Percentiles rank a stretch among this genome's conserved stretches.
These are phyloP conservation scores for Salarias fasciatus DNA, from an alignment of 2,797 vertebrate genomes.

Conservation along the genomic window DNA sequence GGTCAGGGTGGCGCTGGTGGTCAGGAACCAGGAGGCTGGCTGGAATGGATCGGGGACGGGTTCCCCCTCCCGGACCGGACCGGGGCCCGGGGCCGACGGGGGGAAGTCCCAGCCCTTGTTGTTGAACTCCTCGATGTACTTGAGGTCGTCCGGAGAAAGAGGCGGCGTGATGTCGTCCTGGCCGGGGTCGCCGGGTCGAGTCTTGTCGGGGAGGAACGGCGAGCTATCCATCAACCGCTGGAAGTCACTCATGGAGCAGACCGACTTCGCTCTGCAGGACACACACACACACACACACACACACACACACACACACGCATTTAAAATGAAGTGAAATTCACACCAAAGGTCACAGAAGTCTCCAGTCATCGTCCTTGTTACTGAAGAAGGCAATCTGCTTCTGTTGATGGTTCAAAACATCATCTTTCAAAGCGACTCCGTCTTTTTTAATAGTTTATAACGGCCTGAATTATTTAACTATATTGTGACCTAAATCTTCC, in stretches of 20 bases:
- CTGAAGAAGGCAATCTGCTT: no score
- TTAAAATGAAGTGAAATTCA: no score
- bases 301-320: no score
- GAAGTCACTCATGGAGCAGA: conserved; percentile 99
- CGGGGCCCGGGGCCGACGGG: conserved; percentile 48
- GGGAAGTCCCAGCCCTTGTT: conserved; percentile 92
- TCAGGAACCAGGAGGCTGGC: conserved; percentile 92
- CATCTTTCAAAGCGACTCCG: conserved; percentile 4
- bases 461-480: conserved; percentile 52
- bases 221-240: conserved; percentile 98
- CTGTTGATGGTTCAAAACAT: no score
- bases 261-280: conserved; percentile 90
- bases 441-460: conserved; percentile 28
- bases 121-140: conserved; percentile 97
- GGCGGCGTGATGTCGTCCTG: conserved; percentile 93
- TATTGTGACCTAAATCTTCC: conserved; percentile 13
- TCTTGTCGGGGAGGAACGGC: conserved; percentile 96
- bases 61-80: conserved; percentile 55
- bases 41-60: conserved; percentile 83
- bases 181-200: conserved; percentile 76
- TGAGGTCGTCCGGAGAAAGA: conserved; percentile 96
- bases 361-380: no score
- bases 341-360: background rate
- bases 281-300: no score
- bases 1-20: conserved; percentile 94